Percentiles rank a stretch among this genome's conserved stretches.
Evolutionary conservation across 2,797 vertebrate genomes (phyloP).

Genomic region (Clarias fuscus): DNA sequence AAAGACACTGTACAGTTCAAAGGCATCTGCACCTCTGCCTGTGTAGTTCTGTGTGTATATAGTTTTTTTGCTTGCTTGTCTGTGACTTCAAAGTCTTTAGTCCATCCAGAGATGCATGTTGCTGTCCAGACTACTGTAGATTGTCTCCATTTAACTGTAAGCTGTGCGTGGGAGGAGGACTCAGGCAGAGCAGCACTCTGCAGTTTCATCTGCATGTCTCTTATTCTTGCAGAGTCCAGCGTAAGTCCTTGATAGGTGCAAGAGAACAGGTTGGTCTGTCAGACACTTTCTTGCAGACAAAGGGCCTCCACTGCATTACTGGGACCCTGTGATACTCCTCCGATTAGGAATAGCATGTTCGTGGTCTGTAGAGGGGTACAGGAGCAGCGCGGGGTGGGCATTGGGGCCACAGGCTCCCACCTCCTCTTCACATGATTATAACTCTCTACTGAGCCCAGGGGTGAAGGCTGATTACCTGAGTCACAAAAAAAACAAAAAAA

Average conservation of each 20-base stretch:
- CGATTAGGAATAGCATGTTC: conserved; percentile 86
- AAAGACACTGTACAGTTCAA: conserved; percentile 71
- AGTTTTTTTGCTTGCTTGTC: conserved; percentile 47
- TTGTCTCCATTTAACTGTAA: conserved; percentile 49
- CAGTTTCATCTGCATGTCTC: conserved; percentile 25
- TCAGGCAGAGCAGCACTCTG: neutral
- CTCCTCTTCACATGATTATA: conserved; percentile 86
- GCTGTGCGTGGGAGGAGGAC: conserved; percentile 17
- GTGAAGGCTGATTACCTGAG: conserved; percentile 90
- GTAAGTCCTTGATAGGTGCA: conserved; percentile 36
- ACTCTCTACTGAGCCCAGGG: conserved; percentile 87
- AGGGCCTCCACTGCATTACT: conserved; percentile 90
- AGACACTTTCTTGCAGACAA: conserved; percentile 84
- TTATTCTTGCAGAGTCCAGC: conserved; percentile 51
- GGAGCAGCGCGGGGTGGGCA: conserved; percentile 92
- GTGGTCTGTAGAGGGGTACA: conserved; percentile 81
- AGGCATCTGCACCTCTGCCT: conserved; percentile 63
- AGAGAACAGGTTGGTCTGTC: conserved; percentile 61
- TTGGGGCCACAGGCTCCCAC: conserved; percentile 86
- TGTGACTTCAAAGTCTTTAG: conserved; percentile 38
- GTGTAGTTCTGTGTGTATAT: conserved; percentile 47
- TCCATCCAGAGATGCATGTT: conserved; percentile 23
- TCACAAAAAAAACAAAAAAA: neutral
- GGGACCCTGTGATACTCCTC: conserved; percentile 94
- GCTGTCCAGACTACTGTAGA: conserved; percentile 52